Base-by-base conservation (phyloP, 2,113 vertebrate species). In the Strix uralensis region DNA sequence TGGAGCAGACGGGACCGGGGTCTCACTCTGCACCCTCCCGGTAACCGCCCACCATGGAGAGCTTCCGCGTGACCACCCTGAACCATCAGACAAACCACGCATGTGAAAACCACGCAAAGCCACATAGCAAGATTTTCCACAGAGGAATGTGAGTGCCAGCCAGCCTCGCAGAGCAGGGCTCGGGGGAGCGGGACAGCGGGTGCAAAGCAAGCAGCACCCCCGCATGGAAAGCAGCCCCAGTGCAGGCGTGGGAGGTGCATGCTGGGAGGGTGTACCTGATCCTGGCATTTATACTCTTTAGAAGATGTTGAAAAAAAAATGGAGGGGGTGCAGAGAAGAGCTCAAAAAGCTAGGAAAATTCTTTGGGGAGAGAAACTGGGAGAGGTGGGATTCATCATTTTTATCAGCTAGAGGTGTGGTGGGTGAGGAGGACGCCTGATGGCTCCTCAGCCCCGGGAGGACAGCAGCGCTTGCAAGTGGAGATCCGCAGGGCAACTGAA, bases 151-250 rank as follows among this genome's bases (percentile, higher is more conserved):
- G 38, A 29, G 32, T 47, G 52, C 38, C 47, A 90, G 79, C 27
- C 42, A 61, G 54, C 17, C 47, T 9, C 0, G 4, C 16, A 30
- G 34, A 91, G 42, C 30, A 57, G 46, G 46, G 42, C 22, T 59
- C 23, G 40, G 15, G 42, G 1, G 10, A 74, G 30, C 0, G 0
- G 51, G 34, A 44, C 3, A 6, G 2, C 0, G 1, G 15, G 21
- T 44, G 16, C 32, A 47, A 79, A 52, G 77, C 17, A 42, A 83
- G 83, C 62, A 88, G 82, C 89, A 83, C 49, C 44, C 44, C 67
- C 7, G 0, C 38, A 57, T 7, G 42, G 89, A 74, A 65, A 84
- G 40, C 40, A 23, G 71, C 46, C 10, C 71, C 40, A 91, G 15
- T n/a, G 44, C 82, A 38, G 27, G 52, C 2, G 0, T 13, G 30